Evolutionary conservation across 1,140 invertebrate genomes (phyloP).

Genomic region (Habropoda laboriosa): DNA sequence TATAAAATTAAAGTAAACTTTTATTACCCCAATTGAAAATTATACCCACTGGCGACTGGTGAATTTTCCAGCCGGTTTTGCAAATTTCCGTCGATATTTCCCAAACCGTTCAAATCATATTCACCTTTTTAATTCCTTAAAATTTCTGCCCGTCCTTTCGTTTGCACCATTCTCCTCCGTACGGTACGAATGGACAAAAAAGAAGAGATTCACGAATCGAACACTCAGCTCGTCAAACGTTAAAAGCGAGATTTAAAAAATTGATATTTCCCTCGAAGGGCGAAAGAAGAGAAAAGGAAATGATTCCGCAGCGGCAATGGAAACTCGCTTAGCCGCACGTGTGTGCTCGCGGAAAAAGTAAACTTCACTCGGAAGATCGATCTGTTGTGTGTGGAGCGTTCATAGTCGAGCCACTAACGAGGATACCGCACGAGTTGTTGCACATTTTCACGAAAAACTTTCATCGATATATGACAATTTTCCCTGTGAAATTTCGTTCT

Average conservation of each 20-base stretch:
- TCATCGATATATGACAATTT: too few species aligned
- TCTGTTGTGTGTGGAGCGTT: background rate
- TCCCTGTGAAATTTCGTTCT: too few species aligned
- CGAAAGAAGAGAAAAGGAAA: background rate
- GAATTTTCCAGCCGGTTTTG: background rate
- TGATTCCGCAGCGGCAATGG: background rate
- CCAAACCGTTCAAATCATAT: background rate
- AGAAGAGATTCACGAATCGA: background rate
- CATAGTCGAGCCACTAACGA: background rate
- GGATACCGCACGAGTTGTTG: background rate
- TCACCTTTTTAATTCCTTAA: background rate
- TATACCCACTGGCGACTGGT: background rate
- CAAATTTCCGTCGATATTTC: background rate
- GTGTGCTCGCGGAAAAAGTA: background rate
- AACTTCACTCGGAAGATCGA: background rate
- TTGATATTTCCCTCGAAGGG: background rate
- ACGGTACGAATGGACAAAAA: too few species aligned
- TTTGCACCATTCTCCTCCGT: too few species aligned
- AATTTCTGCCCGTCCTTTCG: background rate
- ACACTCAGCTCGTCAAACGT: background rate
- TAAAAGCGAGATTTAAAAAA: background rate
- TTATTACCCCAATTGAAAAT: slow-evolving; percentile 14
- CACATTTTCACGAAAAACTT: too few species aligned
- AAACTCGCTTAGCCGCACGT: background rate
- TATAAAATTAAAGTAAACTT: background rate